A percentile compares a stretch with the other conserved stretches of the same genome.
phyloP scores from a whole-genome alignment of 2,888 invertebrate species.

The Aquatica leii region DNA sequence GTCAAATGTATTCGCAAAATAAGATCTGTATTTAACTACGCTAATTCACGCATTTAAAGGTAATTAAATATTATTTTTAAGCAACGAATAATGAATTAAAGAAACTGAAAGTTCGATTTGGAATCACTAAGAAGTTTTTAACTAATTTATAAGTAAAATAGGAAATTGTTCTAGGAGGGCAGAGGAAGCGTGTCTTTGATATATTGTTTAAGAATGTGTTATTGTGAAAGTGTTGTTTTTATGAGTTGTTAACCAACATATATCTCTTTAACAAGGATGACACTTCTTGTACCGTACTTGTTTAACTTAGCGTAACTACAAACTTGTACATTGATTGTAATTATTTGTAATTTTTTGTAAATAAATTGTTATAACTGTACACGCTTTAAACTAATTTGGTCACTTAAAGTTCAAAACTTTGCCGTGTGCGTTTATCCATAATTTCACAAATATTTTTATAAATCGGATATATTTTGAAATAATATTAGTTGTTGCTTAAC shows the following conservation, averaged over 20 bases:
- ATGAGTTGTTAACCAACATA: conserved; percentile 2
- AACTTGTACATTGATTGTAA: too few species aligned
- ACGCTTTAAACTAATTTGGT: too few species aligned
- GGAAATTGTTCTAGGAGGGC: background rate
- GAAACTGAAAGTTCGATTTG: too few species aligned
- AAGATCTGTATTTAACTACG: background rate
- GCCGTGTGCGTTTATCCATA: too few species aligned
- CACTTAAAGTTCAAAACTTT: too few species aligned
- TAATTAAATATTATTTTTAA: background rate
- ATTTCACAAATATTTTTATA: too few species aligned
- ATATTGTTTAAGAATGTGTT: conserved; percentile 1
- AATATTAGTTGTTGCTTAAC: too few species aligned
- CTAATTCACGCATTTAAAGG: background rate
- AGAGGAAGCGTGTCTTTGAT: conserved; percentile 9
- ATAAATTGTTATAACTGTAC: too few species aligned
- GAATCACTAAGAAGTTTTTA: background rate
- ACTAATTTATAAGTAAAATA: conserved; percentile 1
- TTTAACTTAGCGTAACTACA: too few species aligned
- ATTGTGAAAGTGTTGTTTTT: conserved; percentile 9
- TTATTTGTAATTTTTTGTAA: too few species aligned
- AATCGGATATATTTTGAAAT: too few species aligned
- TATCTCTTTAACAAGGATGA: background rate
- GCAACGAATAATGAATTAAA: background rate
- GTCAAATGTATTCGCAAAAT: background rate
- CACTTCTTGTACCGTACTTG: background rate